Percentiles rank a stretch among this genome's conserved stretches.
Evolutionary conservation across 1,140 invertebrate species (phyloP).

Genomic region (Delia radicum): DNA sequence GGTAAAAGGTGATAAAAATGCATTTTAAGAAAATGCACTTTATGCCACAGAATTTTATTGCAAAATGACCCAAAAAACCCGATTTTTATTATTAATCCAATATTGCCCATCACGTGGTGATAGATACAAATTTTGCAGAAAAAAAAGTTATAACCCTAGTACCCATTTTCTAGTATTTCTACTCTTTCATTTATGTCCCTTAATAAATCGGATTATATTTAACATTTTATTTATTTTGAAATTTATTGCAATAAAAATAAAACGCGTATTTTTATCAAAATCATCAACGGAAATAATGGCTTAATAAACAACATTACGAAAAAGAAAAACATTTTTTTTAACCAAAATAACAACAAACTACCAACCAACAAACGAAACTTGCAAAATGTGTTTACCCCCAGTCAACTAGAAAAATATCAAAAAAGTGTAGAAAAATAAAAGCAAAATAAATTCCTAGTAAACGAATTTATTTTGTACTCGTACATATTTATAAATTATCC

Average conservation of each 20-base stretch:
- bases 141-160: not conserved
- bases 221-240: not conserved
- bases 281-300: conserved; percentile 19
- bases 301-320: conserved; percentile 14
- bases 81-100: too few species aligned
- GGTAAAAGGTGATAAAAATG: too few species aligned
- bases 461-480: conserved; percentile 18
- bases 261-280: conserved; percentile 20
- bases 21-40: too few species aligned
- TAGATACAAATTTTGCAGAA: too few species aligned
- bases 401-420: not conserved
- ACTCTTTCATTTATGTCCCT: not conserved
- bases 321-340: conserved; percentile 4
- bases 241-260: conserved; percentile 16
- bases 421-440: not conserved
- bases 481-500: conserved; percentile 20
- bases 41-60: too few species aligned
- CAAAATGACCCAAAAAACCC: too few species aligned
- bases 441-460: conserved; percentile 9
- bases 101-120: too few species aligned
- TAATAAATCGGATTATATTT: conserved; percentile 12
- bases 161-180: not conserved
- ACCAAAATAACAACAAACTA: not conserved
- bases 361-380: not conserved
- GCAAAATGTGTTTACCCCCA: not conserved